Evolutionary conservation across 2,888 invertebrate species (phyloP).

Genomic region (Tipula confusa): DNA sequence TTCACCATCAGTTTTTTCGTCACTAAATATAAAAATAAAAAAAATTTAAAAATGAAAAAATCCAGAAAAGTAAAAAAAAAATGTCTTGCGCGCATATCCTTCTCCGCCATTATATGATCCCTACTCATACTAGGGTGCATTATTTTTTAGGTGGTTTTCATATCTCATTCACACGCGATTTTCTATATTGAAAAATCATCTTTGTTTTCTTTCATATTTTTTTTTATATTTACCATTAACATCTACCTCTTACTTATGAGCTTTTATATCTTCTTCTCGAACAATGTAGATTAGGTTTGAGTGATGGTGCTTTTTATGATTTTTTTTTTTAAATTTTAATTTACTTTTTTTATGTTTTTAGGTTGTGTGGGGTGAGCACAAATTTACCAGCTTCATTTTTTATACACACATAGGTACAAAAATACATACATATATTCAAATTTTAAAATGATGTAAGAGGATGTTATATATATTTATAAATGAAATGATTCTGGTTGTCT

Average conservation of each 20-base stretch:
- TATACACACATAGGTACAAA: background rate
- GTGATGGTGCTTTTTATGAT: slow-evolving; percentile 26
- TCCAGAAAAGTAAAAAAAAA: slow-evolving; percentile 26
- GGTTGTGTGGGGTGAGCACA: background rate
- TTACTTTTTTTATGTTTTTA: background rate
- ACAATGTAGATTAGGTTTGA: slow-evolving; percentile 25
- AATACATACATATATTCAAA: background rate
- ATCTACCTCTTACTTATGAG: background rate
- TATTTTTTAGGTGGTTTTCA: slow-evolving; percentile 14
- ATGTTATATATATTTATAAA: background rate
- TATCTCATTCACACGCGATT: slow-evolving; percentile 28
- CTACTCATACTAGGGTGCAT: background rate
- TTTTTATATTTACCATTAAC: background rate
- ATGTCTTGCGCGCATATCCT: slow-evolving; percentile 30
- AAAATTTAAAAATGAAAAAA: slow-evolving; percentile 26
- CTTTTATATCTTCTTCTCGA: slow-evolving; percentile 1
- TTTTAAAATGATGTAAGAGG: slow-evolving; percentile 12
- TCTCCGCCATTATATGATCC: slow-evolving; percentile 20
- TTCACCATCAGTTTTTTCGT: slow-evolving; percentile 28
- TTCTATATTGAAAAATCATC: slow-evolving; percentile 26
- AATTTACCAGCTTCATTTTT: background rate
- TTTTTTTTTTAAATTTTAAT: background rate
- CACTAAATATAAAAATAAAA: slow-evolving; percentile 29
- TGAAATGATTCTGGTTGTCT: background rate
- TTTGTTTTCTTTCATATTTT: slow-evolving; percentile 26